Evolutionary conservation across 2,888 invertebrate genomes (phyloP), one percentile per base, ranked within the genome.

Genomic region (Pristionchus entomophagus): DNA sequence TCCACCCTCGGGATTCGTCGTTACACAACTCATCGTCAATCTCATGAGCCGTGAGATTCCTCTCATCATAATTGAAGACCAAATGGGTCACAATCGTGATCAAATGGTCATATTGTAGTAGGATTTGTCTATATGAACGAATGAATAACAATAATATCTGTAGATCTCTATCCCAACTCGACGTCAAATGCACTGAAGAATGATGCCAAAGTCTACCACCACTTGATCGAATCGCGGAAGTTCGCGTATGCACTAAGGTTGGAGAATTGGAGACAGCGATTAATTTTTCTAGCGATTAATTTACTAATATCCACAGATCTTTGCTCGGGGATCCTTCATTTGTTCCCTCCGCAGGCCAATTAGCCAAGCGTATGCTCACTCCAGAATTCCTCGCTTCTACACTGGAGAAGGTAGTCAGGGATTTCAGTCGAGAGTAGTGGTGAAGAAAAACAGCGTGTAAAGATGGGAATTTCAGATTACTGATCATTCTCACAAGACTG

Each of bases 151-250:
- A n/a, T n/a, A n/a, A n/a, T n/a, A n/a, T n/a, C n/a, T 88, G 49
- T 85, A 89, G 89, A 88, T 86, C 86, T 91, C 22, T 91, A 89
- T 73, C 91, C 5, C 88, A 89, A 87, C n/a, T 45, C 88, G 32
- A 87, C 88, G 29, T 56, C 82, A 14, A 87, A 85, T 22, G 88
- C 89, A 45, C 89, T 91, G 45, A 88, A 89, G 84, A 87, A 90
- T 81, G 89, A 93, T 78, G 88, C 89, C 14, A 89, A 93, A 0
- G 96, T 96, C 1, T 96, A 96, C 95, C 98, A 98, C 91, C 95
- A 97, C 88, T 95, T 97, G 89, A 95, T 96, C 14, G 98, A 99
- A 94, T 95, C 96, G 6, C 96, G 97, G 94, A 99, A 99, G 94
- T 97, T 96, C 94, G 97, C 96, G 29, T 97, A 96, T 94, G 97